A percentile compares a stretch with the other conserved stretches of the same genome.
These are phyloP conservation scores for Speoplatyrhinus poulsoni DNA, from an alignment of 2,113 vertebrate genomes.

Conservation along the genomic window DNA sequence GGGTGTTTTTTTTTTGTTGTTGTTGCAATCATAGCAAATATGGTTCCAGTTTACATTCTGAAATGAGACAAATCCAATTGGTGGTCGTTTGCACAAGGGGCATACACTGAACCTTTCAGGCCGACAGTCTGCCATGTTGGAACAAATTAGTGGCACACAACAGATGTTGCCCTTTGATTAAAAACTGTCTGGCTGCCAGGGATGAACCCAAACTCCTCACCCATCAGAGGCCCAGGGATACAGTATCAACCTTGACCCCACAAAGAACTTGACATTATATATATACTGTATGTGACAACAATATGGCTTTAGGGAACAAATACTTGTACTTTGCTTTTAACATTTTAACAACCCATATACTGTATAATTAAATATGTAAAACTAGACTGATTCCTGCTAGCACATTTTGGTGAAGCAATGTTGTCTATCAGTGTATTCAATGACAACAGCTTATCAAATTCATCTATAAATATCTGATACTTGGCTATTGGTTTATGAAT, in stretches of 20 bases:
- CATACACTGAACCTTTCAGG: constrained; percentile 59
- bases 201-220: constrained; percentile 57
- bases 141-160: constrained; percentile 68
- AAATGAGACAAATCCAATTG: constrained; percentile 48
- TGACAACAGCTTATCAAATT: too few relatives aligned
- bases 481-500: too few relatives aligned
- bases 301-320: background rate
- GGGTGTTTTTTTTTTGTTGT: background rate
- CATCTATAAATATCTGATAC: too few relatives aligned
- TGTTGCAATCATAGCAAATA: background rate
- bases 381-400: too few relatives aligned
- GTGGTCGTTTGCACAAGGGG: constrained; percentile 55
- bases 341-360: too few relatives aligned
- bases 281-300: background rate
- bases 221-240: constrained; percentile 40
- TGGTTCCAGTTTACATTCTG: background rate
- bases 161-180: constrained; percentile 75
- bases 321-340: too few relatives aligned
- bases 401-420: too few relatives aligned
- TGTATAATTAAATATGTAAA: too few relatives aligned
- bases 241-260: constrained; percentile 27
- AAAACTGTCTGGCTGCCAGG: constrained; percentile 67
- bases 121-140: constrained; percentile 48
- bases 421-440: too few relatives aligned
- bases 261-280: constrained; percentile 13